These are phyloP conservation scores for Macrobrachium nipponense DNA, from an alignment of 1,140 invertebrate genomes.

Conservation along the genomic window DNA sequence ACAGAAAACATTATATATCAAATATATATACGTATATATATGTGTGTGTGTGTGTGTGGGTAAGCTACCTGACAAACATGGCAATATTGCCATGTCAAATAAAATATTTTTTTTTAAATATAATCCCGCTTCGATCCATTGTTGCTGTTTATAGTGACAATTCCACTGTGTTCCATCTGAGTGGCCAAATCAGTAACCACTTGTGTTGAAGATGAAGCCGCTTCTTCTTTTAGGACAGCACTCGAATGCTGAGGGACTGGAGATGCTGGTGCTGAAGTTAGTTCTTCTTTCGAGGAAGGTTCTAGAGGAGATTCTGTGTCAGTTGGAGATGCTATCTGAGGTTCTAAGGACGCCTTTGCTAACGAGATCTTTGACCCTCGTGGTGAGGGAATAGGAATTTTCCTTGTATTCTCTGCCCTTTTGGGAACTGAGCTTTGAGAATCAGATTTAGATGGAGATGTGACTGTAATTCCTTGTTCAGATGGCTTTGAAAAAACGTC, in stretches of 20 bases:
- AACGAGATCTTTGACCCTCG: slow-evolving; percentile 31
- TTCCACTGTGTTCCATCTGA: slow-evolving; percentile 6
- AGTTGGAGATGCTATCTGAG: not conserved
- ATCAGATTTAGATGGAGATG: not conserved
- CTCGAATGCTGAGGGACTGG: not conserved
- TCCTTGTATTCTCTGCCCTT: not conserved
- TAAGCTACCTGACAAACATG: not conserved
- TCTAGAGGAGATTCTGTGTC: not conserved
- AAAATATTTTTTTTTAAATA: slow-evolving; percentile 16
- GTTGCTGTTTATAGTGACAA: not conserved
- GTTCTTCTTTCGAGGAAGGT: not conserved
- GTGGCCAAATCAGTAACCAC: not conserved
- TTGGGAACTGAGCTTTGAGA: not conserved
- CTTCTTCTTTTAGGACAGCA: not conserved
- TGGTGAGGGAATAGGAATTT: slow-evolving; percentile 42
- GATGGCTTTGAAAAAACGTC: not conserved
- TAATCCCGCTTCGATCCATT: slow-evolving; percentile 14
- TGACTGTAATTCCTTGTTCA: not conserved
- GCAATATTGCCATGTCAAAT: too few species aligned
- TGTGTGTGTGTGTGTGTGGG: not conserved
- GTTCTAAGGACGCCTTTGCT: not conserved
- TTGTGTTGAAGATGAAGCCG: not conserved
- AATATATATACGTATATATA: not conserved
- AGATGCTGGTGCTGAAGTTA: not conserved
- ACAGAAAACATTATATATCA: not conserved